These are phyloP conservation scores for Polyodon spathula DNA, from an alignment of 2,113 vertebrate genomes.

Conservation along the genomic window DNA sequence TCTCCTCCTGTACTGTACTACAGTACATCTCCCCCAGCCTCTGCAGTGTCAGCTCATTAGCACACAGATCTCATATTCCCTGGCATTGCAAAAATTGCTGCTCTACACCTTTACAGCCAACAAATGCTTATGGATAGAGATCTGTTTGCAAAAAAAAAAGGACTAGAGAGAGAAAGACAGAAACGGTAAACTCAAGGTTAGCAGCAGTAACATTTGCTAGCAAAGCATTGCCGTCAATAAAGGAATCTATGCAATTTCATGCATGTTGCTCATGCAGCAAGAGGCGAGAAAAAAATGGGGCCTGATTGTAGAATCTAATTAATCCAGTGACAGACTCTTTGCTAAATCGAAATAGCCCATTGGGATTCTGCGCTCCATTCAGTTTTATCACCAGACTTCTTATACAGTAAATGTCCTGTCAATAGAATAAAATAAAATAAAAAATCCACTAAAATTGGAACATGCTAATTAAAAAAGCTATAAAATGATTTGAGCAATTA, in stretches of 20 bases:
- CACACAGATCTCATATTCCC: slow-evolving; percentile 93
- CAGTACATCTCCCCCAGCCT: slow-evolving; percentile 71
- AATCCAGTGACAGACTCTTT: slow-evolving; percentile 51
- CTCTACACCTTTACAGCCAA: slow-evolving; percentile 74
- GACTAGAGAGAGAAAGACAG: slow-evolving; percentile 37
- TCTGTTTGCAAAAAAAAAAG: slow-evolving; percentile 49
- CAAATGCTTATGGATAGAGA: slow-evolving; percentile 56
- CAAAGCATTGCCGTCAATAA: slow-evolving; percentile 50
- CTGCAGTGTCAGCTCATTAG: slow-evolving; percentile 98
- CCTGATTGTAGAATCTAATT: slow-evolving; percentile 57
- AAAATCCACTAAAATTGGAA: too few relatives aligned
- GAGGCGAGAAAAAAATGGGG: slow-evolving; percentile 33
- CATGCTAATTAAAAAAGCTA: too few relatives aligned
- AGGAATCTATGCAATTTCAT: slow-evolving; percentile 54
- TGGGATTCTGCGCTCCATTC: slow-evolving; percentile 45
- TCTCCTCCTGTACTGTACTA: slow-evolving; percentile 68
- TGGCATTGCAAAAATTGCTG: slow-evolving; percentile 88
- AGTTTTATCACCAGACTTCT: slow-evolving; percentile 28
- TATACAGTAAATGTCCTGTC: too few relatives aligned
- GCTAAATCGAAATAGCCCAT: slow-evolving; percentile 41
- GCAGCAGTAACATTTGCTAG: slow-evolving; percentile 33
- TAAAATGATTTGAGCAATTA: too few relatives aligned
- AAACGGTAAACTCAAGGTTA: slow-evolving; percentile 36
- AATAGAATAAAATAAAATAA: too few relatives aligned
- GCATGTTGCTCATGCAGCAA: slow-evolving; percentile 51